phyloP scores from a whole-genome alignment of 2,888 invertebrate species.

The Chaitophorus viminalis region DNA sequence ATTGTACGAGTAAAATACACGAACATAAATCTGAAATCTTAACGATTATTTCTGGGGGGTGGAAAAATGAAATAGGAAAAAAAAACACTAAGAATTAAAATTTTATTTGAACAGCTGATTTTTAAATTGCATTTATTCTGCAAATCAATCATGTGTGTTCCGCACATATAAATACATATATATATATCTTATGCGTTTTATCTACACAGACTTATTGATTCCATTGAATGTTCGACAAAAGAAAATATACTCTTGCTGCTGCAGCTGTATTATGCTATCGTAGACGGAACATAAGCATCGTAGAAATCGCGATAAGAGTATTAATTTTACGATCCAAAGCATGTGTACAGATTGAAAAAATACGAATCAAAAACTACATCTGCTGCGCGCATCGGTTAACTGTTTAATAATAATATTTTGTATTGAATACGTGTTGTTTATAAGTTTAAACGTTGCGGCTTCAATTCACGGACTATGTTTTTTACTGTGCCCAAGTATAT shows the following conservation, averaged over 20 bases:
- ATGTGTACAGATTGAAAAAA: not conserved
- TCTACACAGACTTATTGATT: not conserved
- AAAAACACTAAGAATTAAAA: not conserved
- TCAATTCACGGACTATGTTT: not conserved
- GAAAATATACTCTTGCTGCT: not conserved
- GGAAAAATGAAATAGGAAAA: not conserved
- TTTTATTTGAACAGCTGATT: not conserved
- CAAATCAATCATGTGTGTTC: not conserved
- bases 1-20: too few relatives aligned
- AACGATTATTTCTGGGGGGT: not conserved
- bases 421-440: not conserved
- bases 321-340: slow-evolving; percentile 27
- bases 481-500: too few relatives aligned
- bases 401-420: not conserved
- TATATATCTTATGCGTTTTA: not conserved
- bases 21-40: not conserved
- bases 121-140: slow-evolving; percentile 27
- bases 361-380: not conserved
- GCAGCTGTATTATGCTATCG: not conserved
- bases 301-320: not conserved
- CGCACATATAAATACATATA: not conserved
- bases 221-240: slow-evolving; percentile 23
- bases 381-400: not conserved
- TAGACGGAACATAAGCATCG: not conserved
- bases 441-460: not conserved